phyloP scores from a whole-genome alignment of 92 coral and sea anemone species.

The Galaxea fascicularis region DNA sequence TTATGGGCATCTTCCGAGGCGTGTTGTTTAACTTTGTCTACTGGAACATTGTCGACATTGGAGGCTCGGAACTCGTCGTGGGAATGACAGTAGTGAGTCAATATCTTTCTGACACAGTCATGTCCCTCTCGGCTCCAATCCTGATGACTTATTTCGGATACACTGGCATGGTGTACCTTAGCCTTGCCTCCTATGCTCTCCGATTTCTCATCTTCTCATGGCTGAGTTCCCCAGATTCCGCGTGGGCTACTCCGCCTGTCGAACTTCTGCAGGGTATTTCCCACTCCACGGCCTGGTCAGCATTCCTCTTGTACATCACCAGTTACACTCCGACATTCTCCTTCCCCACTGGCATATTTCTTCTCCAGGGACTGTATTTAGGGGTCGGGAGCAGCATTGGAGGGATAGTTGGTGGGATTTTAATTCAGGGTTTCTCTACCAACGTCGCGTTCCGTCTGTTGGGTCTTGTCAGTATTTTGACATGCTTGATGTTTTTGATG shows the following conservation, averaged over 20 bases:
- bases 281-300: slow-evolving; percentile 89
- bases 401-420: slow-evolving; percentile 79
- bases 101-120: slow-evolving; percentile 78
- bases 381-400: slow-evolving; percentile 90
- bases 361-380: slow-evolving; percentile 89
- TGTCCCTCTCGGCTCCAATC: slow-evolving; percentile 78
- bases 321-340: slow-evolving; percentile 87
- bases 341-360: slow-evolving; percentile 83
- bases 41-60: slow-evolving; percentile 86
- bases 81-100: slow-evolving; percentile 87
- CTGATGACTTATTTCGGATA: slow-evolving; percentile 81
- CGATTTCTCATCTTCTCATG: slow-evolving; percentile 88
- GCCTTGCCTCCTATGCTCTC: slow-evolving; percentile 83
- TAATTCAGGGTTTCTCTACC: slow-evolving; percentile 80
- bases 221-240: slow-evolving; percentile 83
- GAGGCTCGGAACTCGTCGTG: slow-evolving; percentile 84
- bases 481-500: slow-evolving; percentile 75
- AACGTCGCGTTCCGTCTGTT: slow-evolving; percentile 77
- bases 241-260: slow-evolving; percentile 88
- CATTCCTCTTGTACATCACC: slow-evolving; percentile 84
- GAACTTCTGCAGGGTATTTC: slow-evolving; percentile 85
- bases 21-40: slow-evolving; percentile 81
- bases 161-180: slow-evolving; percentile 84
- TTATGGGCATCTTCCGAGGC: slow-evolving; percentile 89
- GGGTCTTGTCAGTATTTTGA: slow-evolving; percentile 68